Base-by-base conservation (phyloP, 2,888 invertebrate genomes). In the Schizaphis graminum region DNA sequence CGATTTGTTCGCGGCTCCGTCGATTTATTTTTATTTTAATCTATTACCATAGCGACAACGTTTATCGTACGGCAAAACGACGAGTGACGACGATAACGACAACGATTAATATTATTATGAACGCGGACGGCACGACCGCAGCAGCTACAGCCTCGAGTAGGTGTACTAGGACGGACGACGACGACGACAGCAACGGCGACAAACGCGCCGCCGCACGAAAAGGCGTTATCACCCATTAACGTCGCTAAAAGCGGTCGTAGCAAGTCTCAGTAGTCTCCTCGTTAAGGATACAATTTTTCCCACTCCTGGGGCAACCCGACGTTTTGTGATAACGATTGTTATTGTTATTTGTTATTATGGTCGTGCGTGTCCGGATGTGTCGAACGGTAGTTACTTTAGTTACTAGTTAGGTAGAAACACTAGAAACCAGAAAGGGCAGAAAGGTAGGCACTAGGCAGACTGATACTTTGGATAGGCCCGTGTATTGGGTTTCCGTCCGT, bases 71-170 rank as follows among this genome's bases (percentile, higher is more conserved):
- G 26, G 26, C 26, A 28, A 85, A 41, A 28, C 41, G 26, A 44
- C 44, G 11, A 44, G 85, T 85, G 10, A 26, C 44, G 24, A 85
- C 11, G 13, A 85, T 85, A 85, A 85, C 44, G 13, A 13, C 28
- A 85, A 44, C 28, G 26, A 13, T 44, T 85, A 85, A 85, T 85
- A 77, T n/a, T 86, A 86, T 86, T 86, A 86, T 86, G 86, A 35
- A 67, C 35, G n/a, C 21, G n/a, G n/a, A n/a, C 16, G 16, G 61
- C 35, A 35, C 67, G 10, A 47, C 44, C 61, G 61, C 44, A 16
- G 28, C 44, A 44, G 10, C n/a, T 3, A 47, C 28, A n/a, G 26
- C 53, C 41, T 41, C 26, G 24, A 53, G 16, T 26, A 24, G 35
- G 41, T 41, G 16, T 53, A 53, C 26, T 26, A 26, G 35, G 28